Evolutionary conservation across 2,888 invertebrate species (phyloP), one percentile per base, ranked within the genome.

Genomic region (Lobophora halterata): DNA sequence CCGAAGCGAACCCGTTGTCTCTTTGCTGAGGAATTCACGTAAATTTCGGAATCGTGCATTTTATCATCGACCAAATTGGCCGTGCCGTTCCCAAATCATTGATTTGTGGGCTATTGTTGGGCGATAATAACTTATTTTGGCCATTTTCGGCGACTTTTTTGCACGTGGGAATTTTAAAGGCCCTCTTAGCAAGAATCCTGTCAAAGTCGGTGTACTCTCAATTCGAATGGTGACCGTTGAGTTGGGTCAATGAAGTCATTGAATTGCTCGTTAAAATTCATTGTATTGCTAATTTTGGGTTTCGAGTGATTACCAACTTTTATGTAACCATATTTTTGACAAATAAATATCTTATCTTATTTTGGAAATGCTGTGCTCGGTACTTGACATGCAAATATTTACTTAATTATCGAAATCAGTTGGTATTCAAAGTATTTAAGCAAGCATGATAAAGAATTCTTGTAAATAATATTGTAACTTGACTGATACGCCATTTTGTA

Each of bases 21-120:
- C 51, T 49, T 52, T 51, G 43, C 51, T 50, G 47, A 47, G 23
- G 33, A 28, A 45, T 45, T 45, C 44, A 31, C 39, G 45, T 48
- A 47, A 46, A 52, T 50, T 49, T 35, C 44, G 30, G 32, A 46
- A 33, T 57, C 52, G 61, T 59, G 57, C 30, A 29, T 47, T 43
- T 44, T 38, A 43, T 23, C 45, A 37, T 37, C 40, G 45, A 24
- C 42, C 46, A 46, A 53, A 55, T 56, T 54, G 52, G 45, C 44
- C 50, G 44, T 43, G 42, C 42, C 21, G 35, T 26, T 18, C 35
- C 32, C 39, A 23, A 28, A 24, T 19, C 32, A 50, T 49, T 50
- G 52, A 52, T 55, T 54, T 46, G 40, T 45, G 32, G 17, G 25
- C 20, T 36, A 30, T 36, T 36, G 37, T 40, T 24, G 25, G 4